These are phyloP conservation scores for Anoplopoma fimbria DNA, from an alignment of 2,113 vertebrate species.

Conservation along the genomic window DNA sequence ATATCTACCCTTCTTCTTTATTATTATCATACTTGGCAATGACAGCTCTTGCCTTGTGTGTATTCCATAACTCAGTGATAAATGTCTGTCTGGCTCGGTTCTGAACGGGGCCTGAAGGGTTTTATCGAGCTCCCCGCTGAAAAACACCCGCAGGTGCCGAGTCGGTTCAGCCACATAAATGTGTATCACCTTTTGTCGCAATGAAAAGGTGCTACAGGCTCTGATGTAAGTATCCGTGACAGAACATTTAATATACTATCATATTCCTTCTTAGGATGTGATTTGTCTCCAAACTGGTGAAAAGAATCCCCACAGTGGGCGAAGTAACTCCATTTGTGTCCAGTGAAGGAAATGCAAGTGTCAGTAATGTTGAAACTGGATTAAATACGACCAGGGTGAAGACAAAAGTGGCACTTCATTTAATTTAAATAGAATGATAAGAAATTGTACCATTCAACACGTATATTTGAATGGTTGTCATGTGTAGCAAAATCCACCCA, in stretches of 20 bases:
- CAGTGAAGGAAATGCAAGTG: background rate
- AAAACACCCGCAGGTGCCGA: slow-evolving; percentile 29
- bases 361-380: background rate
- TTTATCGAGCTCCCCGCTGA: slow-evolving; percentile 36
- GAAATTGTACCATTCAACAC: background rate
- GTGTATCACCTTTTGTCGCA: slow-evolving; percentile 34
- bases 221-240: slow-evolving; percentile 51
- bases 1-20: slow-evolving; percentile 33
- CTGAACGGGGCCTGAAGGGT: slow-evolving; percentile 10
- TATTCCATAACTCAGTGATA: slow-evolving; percentile 44
- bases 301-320: background rate
- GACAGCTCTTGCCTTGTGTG: slow-evolving; percentile 33
- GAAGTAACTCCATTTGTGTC: slow-evolving; percentile 36
- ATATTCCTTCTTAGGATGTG: slow-evolving; percentile 29
- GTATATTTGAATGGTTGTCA: background rate
- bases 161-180: slow-evolving; percentile 38
- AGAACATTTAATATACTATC: slow-evolving; percentile 52
- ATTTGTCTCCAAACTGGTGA: slow-evolving; percentile 39
- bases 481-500: slow-evolving; percentile 8
- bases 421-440: slow-evolving; percentile 11
- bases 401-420: background rate
- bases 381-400: background rate
- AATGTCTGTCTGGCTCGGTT: slow-evolving; percentile 46
- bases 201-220: slow-evolving; percentile 36
- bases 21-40: slow-evolving; percentile 19